phyloP scores from a whole-genome alignment of 2,797 vertebrate species.

The Pangasius larnaudii region DNA sequence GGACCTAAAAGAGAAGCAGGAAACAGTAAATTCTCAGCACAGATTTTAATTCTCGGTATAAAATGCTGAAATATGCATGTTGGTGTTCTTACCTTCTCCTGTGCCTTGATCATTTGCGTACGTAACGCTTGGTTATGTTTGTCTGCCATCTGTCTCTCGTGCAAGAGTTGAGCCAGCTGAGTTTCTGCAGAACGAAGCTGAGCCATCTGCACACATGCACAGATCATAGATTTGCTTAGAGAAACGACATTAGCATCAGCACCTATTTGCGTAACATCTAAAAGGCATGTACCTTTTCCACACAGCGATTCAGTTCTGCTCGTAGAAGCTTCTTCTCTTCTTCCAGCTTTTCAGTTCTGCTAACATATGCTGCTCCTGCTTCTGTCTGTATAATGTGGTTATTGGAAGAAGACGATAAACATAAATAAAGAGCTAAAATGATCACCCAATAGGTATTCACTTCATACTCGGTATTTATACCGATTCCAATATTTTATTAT shows the following conservation, averaged over 20 bases:
- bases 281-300: conserved; percentile 73
- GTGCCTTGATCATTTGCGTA: conserved; percentile 75
- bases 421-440: not conserved
- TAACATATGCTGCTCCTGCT: conserved; percentile 64
- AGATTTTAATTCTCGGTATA: not conserved
- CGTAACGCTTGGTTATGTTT: conserved; percentile 76
- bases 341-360: conserved; percentile 74
- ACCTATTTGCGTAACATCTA: not conserved
- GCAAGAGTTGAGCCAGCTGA: conserved; percentile 72
- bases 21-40: not conserved
- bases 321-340: conserved; percentile 78
- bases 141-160: conserved; percentile 77
- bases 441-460: not conserved
- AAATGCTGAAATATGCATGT: not conserved
- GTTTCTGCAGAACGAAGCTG: conserved; percentile 76
- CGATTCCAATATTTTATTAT: not conserved
- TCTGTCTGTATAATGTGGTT: conserved; percentile 20
- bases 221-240: not conserved
- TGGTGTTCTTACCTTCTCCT: conserved; percentile 77
- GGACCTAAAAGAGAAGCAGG: conserved; percentile 72
- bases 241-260: not conserved
- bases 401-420: conserved; percentile 8
- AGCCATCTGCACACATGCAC: conserved; percentile 62
- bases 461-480: not conserved
- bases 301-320: conserved; percentile 75